These are phyloP conservation scores for Peromyscus attwateri DNA, from an alignment of 2,797 vertebrate genomes.

Conservation along the genomic window DNA sequence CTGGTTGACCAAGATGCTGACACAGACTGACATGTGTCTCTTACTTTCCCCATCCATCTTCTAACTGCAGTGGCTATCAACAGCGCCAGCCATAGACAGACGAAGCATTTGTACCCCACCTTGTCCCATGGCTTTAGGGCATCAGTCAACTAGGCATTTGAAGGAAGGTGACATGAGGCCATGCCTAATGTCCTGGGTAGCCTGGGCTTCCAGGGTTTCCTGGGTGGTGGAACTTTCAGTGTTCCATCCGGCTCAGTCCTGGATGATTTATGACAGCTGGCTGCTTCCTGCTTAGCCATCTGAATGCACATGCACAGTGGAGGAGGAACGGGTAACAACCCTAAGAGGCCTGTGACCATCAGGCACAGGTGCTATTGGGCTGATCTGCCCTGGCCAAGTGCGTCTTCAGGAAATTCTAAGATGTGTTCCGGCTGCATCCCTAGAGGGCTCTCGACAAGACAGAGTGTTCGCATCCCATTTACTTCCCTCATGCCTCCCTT, in stretches of 20 bases:
- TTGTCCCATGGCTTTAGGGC: too few species aligned
- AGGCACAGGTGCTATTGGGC: neutral
- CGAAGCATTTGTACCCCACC: accelerated
- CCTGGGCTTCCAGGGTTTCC: neutral
- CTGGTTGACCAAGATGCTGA: neutral
- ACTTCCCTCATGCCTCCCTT: accelerated
- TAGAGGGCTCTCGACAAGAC: neutral
- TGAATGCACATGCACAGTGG: neutral
- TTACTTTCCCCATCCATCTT: too few species aligned
- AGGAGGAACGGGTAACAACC: neutral
- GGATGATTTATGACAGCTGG: neutral
- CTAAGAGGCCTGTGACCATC: too few species aligned
- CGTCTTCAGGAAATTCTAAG: neutral
- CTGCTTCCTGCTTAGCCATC: neutral
- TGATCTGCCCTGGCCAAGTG: neutral
- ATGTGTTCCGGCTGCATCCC: accelerated
- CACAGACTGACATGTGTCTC: accelerated
- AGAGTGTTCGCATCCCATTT: accelerated
- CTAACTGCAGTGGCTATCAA: accelerated
- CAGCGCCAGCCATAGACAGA: neutral
- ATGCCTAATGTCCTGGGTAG: too few species aligned
- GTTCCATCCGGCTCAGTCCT: neutral
- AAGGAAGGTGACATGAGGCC: neutral
- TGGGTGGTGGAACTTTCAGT: neutral
- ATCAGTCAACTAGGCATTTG: neutral